A percentile compares a stretch with the other conserved stretches of the same genome.
Conservation (phyloP, 2,113 vertebrate species). For the Pygoscelis adeliae region DNA sequence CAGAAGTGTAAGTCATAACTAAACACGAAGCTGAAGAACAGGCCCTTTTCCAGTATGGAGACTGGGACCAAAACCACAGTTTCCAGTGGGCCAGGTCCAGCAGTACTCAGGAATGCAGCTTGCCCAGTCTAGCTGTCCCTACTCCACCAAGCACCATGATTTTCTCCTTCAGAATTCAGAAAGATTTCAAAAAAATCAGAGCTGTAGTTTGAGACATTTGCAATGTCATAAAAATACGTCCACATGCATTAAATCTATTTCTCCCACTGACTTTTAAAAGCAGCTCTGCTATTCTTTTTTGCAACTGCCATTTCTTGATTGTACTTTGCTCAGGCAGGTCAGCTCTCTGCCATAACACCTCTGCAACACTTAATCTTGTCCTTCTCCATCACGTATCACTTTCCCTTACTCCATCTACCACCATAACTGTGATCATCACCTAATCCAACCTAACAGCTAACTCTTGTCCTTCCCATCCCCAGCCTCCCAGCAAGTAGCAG, state of each 20-base stretch:
- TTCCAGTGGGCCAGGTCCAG: not conserved
- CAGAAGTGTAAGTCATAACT: not conserved
- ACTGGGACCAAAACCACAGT: not conserved
- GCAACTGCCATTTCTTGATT: not conserved
- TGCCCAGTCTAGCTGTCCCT: not conserved
- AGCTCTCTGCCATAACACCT: not conserved
- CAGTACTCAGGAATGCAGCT: not conserved
- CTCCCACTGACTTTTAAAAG: not conserved
- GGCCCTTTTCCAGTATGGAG: not conserved
- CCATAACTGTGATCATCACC: not conserved
- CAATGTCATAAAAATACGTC: not conserved
- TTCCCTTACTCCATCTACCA: not conserved
- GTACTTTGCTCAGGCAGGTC: not conserved
- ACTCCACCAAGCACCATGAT: not conserved
- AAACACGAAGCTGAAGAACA: not conserved
- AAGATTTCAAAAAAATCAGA: not conserved
- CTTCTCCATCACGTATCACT: not conserved
- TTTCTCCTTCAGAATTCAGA: not conserved
- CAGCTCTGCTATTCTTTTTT: not conserved
- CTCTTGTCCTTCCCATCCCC: not conserved
- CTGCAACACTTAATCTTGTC: not conserved
- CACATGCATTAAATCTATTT: not conserved
- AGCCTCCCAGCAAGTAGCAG: not conserved
- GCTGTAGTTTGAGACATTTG: not conserved
- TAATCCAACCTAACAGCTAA: not conserved